Evolutionary conservation across 92 coral and sea anemone genomes (phyloP), one percentile per base, ranked within the genome.

Genomic region (Epizoanthus scotinus): DNA sequence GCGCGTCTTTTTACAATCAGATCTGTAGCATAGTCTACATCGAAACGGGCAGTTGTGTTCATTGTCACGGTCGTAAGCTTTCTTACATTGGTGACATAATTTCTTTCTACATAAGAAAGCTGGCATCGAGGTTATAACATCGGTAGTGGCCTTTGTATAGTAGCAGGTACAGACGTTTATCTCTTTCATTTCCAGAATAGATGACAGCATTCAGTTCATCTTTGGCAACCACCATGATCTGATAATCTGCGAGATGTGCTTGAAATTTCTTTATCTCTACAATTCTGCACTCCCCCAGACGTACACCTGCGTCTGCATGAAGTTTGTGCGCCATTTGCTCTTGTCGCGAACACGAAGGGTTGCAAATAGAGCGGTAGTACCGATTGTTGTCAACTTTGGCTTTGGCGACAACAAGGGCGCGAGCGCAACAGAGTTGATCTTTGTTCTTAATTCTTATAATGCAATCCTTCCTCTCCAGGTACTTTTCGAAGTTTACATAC

Each of bases 191-290:
- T 1, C 36, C 36, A 31, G 36, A 31, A 4, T 31, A 31, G 4
- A 31, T 31, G 4, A 31, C 36, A 4, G 2, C 36, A 4, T 31
- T 31, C 36, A 31, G 1, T 4, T 31, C 2, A 1, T 31, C 36
- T 84, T 77, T 25, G 40, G 53, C 67, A 50, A 63, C 31, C 67
- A 60, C 52, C 8, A 2, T 63, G 5, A 85, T 70, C 26, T 86
- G 89, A 28, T 71, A 86, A 0, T 86, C 64, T 0, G 15, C 0
- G 1, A 81, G 47, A 28, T 31, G 15, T 6, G 10, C 42, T 73
- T 86, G 85, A 34, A 86, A 81, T 40, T 17, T 36, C 1, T 78
- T 69, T 4, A 85, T 59, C 58, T 85, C 79, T 27, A 58, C 80
- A 14, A 70, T 21, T 3, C 84, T 74, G 55, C 84, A 85, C 2